phyloP scores from a whole-genome alignment of 1,140 invertebrate genomes.

The Doryteuthis pealeii region DNA sequence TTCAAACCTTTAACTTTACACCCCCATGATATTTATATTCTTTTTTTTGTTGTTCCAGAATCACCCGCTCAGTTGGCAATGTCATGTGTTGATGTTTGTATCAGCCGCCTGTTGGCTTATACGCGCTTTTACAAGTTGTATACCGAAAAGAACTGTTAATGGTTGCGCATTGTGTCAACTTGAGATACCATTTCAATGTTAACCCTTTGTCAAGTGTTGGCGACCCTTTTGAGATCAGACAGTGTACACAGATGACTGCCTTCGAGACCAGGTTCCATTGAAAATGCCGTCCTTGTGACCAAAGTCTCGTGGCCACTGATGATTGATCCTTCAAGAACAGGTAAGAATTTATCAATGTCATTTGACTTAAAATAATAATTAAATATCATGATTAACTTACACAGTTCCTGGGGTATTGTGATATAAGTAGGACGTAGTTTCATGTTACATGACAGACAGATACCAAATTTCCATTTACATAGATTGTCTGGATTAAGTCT shows the following conservation, averaged over 20 bases:
- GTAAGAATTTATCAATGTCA: too few species aligned
- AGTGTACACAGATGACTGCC: slow-evolving; percentile 81
- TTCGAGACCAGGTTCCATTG: slow-evolving; percentile 81
- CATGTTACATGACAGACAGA: too few species aligned
- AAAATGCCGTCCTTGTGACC: slow-evolving; percentile 85
- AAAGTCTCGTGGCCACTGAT: slow-evolving; percentile 82
- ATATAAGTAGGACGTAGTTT: too few species aligned
- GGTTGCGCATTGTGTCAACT: slow-evolving; percentile 48
- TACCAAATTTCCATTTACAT: too few species aligned
- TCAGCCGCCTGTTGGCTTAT: slow-evolving; percentile 61
- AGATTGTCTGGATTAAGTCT: too few species aligned
- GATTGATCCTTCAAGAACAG: slow-evolving; percentile 89
- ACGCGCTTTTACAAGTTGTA: slow-evolving; percentile 57
- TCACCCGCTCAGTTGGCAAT: slow-evolving; percentile 54
- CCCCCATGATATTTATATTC: background rate
- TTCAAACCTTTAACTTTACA: too few species aligned
- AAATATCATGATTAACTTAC: too few species aligned
- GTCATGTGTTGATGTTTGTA: slow-evolving; percentile 62
- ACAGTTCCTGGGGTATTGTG: too few species aligned
- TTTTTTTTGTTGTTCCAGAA: slow-evolving; percentile 32
- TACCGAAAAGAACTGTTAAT: slow-evolving; percentile 51
- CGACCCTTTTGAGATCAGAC: slow-evolving; percentile 80
- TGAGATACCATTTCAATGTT: slow-evolving; percentile 60
- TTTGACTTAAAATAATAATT: too few species aligned
- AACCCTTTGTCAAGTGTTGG: slow-evolving; percentile 75